Base-by-base conservation (phyloP, 2,888 invertebrate genomes). In the Adelphocoris suturalis region DNA sequence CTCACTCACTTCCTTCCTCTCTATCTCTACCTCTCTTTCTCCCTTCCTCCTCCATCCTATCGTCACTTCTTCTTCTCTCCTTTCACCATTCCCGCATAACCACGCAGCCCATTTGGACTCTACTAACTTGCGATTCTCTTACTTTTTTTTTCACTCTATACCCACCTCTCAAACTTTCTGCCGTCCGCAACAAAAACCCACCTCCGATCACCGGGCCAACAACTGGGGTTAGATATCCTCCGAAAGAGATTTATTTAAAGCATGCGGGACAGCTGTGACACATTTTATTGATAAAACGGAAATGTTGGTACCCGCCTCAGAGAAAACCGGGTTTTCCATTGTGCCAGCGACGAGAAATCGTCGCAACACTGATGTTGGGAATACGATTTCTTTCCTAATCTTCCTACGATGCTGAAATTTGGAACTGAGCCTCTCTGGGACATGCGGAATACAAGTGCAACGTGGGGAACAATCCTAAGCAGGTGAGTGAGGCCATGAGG, bases 231-330 rank as follows among this genome's bases (percentile, higher is more conserved):
- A 23, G 27, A 27, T 68, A 23, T 12, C 68, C 68, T 12, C 23
- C 12, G 68, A 68, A 68, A 68, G 68, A 68, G 68, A 68, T 68
- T 68, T 68, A 68, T 57, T 57, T 57, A 57, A 57, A 57, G 57
- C 57, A 57, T 12, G 23, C 68, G 27, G 68, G 68, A 68, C 11
- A 68, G 68, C 68, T 68, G 23, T 68, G 27, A 68, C 68, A 68
- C 68, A 68, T 27, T 68, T 19, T 19, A 68, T 14, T 23, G 68
- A 23, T 68, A 68, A 23, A 68, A 68, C 37, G 37, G 37, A 37
- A 37, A 37, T 37, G 37, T 37, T 4, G 37, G 37, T 37, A 37
- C 37, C 37, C 37, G 37, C 37, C 37, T 37, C 37, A 7, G 37
- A 37, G 37, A 37, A 37, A 37, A 37, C 37, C 37, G 37, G 37